Base-by-base conservation (phyloP, 2,113 vertebrate species). In the Pyrgilauda ruficollis region DNA sequence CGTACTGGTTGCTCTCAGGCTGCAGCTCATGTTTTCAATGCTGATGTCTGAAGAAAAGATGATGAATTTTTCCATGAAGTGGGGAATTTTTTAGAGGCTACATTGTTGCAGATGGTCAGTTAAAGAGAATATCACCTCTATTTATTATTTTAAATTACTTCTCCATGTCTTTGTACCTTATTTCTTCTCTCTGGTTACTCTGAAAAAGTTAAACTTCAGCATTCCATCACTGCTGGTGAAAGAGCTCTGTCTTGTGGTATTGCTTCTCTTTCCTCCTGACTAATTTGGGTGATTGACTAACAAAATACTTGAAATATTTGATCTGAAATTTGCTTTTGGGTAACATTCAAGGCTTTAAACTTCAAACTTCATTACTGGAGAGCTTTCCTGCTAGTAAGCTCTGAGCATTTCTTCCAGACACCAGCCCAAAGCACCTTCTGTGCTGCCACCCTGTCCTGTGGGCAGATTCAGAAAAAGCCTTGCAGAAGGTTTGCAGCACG, bases 271-370 rank as follows among this genome's bases (percentile, higher is more conserved):
- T 79, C 75, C 67, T 73, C 43, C 15, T 27, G 35, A 75, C 39
- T 46, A 31, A 28, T 39, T 73, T 82, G 30, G 24, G 44, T 41
- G 81, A 61, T 41, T 87, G 74, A 56, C 81, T 78, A 87, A 85
- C 10, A 73, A 78, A 89, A 84, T 39, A 26, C 52, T 78, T 78
- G 39, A 76, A 91, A 94, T 72, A 73, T 41, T 79, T 83, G 20
- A 62, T 80, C 56, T 79, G 70, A 91, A 84, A 79, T 79, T 75
- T 76, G 62, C n/a, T 93, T 91, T 88, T 37, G 90, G 85, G 58
- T 52, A 66, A 41, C 0, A 1, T 46, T 93, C 46, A 69, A 61
- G 53, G 62, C 41, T 76, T 87, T 87, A 59, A 76, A 64, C 44
- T 39, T 67, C 52, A 68, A 12, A 22, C 31, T 52, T 41, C 12